A percentile compares a stretch with the other conserved stretches of the same genome.
phyloP scores from a whole-genome alignment of 2,888 invertebrate species.

The Calameuta pallipes region DNA sequence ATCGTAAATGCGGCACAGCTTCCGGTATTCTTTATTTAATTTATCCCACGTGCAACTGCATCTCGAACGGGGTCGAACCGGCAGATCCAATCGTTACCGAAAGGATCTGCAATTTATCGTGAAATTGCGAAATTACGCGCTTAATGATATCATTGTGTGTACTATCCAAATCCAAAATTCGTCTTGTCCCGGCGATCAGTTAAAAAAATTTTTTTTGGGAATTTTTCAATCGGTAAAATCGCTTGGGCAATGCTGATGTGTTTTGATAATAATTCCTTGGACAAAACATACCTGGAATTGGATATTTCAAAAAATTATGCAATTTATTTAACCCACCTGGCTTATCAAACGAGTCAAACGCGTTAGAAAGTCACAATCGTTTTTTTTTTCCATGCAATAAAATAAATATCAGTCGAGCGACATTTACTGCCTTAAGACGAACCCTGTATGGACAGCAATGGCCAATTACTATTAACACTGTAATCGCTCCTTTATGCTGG shows the following conservation, averaged over 20 bases:
- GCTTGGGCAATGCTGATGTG: background rate
- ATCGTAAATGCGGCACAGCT: background rate
- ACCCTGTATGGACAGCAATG: conserved; percentile 10
- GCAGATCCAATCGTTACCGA: background rate
- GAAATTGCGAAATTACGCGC: background rate
- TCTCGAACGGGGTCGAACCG: background rate
- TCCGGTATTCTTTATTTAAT: background rate
- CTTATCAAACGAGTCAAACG: background rate
- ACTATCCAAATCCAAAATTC: background rate
- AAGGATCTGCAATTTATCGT: background rate
- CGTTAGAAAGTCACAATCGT: too few relatives aligned
- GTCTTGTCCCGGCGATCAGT: background rate
- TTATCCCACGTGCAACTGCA: background rate
- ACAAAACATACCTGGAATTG: background rate
- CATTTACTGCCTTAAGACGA: background rate
- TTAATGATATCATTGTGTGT: background rate
- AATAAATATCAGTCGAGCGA: background rate
- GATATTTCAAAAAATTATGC: background rate
- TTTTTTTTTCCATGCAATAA: too few relatives aligned
- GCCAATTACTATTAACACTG: conserved; percentile 20
- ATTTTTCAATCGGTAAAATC: background rate
- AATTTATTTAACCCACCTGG: background rate
- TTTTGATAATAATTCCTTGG: background rate
- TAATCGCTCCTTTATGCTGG: conserved; percentile 25
- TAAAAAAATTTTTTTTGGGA: background rate